phyloP scores from a whole-genome alignment of 2,797 vertebrate genomes.

The Eleutherodactylus coqui region DNA sequence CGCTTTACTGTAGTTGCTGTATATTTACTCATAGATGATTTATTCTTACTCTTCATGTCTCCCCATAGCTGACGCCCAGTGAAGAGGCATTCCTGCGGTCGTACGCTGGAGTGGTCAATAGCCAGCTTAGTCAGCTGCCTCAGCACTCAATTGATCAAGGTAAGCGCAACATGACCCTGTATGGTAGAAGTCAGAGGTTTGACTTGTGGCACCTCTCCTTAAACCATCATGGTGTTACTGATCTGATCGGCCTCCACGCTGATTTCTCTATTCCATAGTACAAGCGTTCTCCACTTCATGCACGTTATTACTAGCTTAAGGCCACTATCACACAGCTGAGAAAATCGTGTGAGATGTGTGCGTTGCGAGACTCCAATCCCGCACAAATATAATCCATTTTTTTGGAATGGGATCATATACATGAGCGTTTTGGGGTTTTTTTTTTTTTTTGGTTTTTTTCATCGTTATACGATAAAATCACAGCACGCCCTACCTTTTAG shows the following conservation, averaged over 20 bases:
- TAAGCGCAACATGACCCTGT: conserved; percentile 69
- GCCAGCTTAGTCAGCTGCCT: conserved; percentile 97
- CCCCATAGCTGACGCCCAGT: conserved; percentile 87
- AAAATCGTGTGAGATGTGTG: too few species aligned
- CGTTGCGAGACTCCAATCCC: too few species aligned
- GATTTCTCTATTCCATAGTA: too few species aligned
- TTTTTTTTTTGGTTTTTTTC: too few species aligned
- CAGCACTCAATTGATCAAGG: conserved; percentile 98
- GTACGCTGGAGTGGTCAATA: conserved; percentile 94
- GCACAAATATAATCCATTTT: too few species aligned
- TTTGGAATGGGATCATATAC: too few species aligned
- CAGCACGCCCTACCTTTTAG: too few species aligned
- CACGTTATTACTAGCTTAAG: too few species aligned
- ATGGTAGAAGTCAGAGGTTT: background rate
- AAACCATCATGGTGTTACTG: background rate
- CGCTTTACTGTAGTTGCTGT: background rate
- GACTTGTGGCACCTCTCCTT: background rate
- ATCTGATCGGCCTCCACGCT: background rate
- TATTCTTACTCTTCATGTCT: background rate
- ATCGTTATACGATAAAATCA: too few species aligned
- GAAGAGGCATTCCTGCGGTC: conserved; percentile 97
- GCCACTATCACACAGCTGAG: too few species aligned
- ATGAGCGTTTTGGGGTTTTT: too few species aligned
- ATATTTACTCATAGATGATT: background rate
- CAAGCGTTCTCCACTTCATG: too few species aligned